phyloP scores from a whole-genome alignment of 2,888 invertebrate species.

The Graphium colonna region DNA sequence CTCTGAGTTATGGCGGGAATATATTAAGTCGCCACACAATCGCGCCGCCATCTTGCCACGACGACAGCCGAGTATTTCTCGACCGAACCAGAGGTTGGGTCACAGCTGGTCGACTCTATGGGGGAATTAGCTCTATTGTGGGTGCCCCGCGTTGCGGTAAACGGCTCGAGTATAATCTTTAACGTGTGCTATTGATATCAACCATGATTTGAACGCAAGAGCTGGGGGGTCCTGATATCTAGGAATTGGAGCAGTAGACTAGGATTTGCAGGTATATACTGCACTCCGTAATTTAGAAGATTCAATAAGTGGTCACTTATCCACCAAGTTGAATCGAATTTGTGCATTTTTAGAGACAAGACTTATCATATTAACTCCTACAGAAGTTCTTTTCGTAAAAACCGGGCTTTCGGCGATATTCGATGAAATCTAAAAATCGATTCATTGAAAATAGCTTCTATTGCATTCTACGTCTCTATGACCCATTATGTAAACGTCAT shows the following conservation, averaged over 20 bases:
- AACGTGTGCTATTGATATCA: background rate
- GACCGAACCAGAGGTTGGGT: constrained; percentile 40
- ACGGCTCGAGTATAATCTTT: background rate
- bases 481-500: too few relatives aligned
- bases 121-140: constrained; percentile 37
- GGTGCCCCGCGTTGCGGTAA: constrained; percentile 5
- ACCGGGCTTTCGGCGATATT: too few relatives aligned
- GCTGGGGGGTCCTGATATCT: background rate
- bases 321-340: too few relatives aligned
- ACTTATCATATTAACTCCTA: too few relatives aligned
- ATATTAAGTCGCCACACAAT: constrained; percentile 49
- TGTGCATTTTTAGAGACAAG: too few relatives aligned
- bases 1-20: constrained; percentile 49
- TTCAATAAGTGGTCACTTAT: too few relatives aligned
- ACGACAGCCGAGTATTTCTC: constrained; percentile 43
- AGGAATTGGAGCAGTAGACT: background rate
- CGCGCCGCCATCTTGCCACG: constrained; percentile 33
- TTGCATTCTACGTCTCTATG: too few relatives aligned
- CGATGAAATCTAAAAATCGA: too few relatives aligned
- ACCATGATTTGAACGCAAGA: background rate
- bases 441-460: too few relatives aligned
- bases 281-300: too few relatives aligned
- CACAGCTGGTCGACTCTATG: constrained; percentile 36
- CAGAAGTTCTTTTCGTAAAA: too few relatives aligned
- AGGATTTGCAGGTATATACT: background rate